phyloP scores from a whole-genome alignment of 2,797 vertebrate genomes.

The Spea hammondii region DNA sequence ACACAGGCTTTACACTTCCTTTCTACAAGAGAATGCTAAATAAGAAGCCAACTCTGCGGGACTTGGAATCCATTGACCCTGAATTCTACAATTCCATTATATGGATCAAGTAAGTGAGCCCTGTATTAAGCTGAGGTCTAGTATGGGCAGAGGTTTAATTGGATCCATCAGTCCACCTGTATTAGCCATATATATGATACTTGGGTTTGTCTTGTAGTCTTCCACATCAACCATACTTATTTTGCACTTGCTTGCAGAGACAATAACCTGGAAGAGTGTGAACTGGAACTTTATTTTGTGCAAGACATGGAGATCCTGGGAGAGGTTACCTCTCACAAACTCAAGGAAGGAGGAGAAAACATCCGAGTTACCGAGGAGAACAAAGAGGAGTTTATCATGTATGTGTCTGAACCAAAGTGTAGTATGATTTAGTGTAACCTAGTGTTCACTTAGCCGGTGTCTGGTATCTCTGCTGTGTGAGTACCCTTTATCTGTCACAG shows the following conservation, averaged over 20 bases:
- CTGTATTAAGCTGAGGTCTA: not conserved
- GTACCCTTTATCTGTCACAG: slow-evolving; percentile 59
- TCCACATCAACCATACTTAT: not conserved
- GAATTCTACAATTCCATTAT: slow-evolving; percentile 97
- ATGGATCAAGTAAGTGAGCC: slow-evolving; percentile 91
- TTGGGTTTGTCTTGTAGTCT: not conserved
- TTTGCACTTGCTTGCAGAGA: slow-evolving; percentile 71
- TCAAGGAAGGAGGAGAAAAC: slow-evolving; percentile 90
- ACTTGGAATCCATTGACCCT: slow-evolving; percentile 95
- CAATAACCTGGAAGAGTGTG: slow-evolving; percentile 91
- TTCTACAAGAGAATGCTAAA: slow-evolving; percentile 98
- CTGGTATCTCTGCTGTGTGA: rapidly evolving
- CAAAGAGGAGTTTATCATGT: slow-evolving; percentile 98
- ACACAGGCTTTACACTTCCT: slow-evolving; percentile 93
- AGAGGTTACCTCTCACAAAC: slow-evolving; percentile 91
- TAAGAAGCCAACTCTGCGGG: slow-evolving; percentile 93
- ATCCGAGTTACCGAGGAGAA: slow-evolving; percentile 91
- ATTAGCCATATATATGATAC: not conserved
- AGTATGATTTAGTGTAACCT: not conserved
- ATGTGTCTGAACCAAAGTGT: slow-evolving; percentile 38
- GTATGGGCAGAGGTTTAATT: not conserved
- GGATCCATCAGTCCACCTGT: not conserved
- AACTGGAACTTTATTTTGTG: slow-evolving; percentile 93
- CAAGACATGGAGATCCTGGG: slow-evolving; percentile 98
- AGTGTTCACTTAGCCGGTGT: not conserved